A percentile compares a stretch with the other conserved stretches of the same genome.
These are phyloP conservation scores for Rhincodon typus DNA, from an alignment of 2,797 vertebrate genomes.

Conservation along the genomic window DNA sequence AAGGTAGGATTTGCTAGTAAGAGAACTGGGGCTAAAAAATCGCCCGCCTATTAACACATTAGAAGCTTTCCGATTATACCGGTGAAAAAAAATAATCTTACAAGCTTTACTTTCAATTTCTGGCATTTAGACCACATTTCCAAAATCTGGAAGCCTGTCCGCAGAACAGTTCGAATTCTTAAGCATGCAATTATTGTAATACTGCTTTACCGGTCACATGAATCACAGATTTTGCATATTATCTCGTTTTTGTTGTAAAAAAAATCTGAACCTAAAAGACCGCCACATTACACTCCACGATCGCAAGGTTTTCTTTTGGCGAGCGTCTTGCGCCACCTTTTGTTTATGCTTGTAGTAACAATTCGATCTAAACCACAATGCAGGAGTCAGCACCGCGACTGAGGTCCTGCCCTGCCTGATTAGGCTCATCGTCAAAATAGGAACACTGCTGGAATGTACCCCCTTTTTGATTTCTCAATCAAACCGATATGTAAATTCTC, in stretches of 20 bases:
- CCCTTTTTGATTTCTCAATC: too few species aligned
- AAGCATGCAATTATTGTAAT: not conserved
- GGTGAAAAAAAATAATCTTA: not conserved
- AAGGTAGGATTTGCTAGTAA: not conserved
- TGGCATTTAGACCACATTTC: not conserved
- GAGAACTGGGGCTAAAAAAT: not conserved
- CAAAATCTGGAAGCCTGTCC: not conserved
- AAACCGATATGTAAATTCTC: not conserved
- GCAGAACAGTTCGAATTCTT: not conserved
- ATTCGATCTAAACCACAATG: not conserved
- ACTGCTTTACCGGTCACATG: not conserved
- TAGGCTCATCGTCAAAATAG: not conserved
- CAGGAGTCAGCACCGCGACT: not conserved
- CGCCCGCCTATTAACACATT: not conserved
- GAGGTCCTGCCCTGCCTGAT: too few species aligned
- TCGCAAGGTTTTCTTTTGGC: not conserved
- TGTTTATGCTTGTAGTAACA: not conserved
- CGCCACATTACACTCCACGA: not conserved
- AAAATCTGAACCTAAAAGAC: not conserved
- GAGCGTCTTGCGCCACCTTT: constrained; percentile 19
- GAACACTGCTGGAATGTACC: too few species aligned
- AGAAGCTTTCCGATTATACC: not conserved
- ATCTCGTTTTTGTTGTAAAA: not conserved
- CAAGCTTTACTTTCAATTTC: not conserved
- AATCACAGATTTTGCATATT: not conserved